These are phyloP conservation scores for Porites evermanni DNA, from an alignment of 92 coral and sea anemone species.

Conservation along the genomic window DNA sequence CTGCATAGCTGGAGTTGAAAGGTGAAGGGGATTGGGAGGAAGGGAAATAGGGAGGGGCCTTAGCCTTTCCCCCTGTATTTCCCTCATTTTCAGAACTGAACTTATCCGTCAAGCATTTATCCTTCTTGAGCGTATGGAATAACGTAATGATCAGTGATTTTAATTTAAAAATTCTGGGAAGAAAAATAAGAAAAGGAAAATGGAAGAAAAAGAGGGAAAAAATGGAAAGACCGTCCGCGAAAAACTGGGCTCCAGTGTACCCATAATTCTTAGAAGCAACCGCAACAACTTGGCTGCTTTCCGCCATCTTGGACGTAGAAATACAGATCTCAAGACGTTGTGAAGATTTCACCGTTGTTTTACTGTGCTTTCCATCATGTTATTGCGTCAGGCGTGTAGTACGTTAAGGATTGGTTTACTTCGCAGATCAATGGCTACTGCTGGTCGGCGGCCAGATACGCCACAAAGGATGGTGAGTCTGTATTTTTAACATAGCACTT, in stretches of 20 bases:
- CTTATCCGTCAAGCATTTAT: too few species aligned
- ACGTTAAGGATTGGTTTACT: slow-evolving; percentile 52
- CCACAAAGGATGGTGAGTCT: slow-evolving; percentile 55
- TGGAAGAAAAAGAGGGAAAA: background rate
- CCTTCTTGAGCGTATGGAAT: background rate
- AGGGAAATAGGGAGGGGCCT: too few species aligned
- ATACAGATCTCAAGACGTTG: background rate
- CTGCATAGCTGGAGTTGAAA: too few species aligned
- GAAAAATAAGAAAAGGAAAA: background rate
- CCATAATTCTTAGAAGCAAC: slow-evolving; percentile 6
- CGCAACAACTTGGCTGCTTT: background rate
- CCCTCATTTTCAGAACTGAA: too few species aligned
- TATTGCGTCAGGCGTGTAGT: slow-evolving; percentile 53
- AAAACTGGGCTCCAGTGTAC: slow-evolving; percentile 4
- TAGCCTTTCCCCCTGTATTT: too few species aligned
- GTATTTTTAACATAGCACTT: too few species aligned
- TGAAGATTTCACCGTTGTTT: background rate
- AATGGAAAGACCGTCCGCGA: background rate
- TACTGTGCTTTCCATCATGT: slow-evolving; percentile 8
- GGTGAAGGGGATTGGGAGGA: too few species aligned
- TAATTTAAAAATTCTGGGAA: background rate
- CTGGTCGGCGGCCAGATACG: slow-evolving; percentile 66
- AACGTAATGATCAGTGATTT: too few species aligned
- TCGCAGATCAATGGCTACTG: slow-evolving; percentile 71
- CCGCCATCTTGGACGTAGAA: slow-evolving; percentile 34